These are phyloP conservation scores for Raja brachyura DNA, from an alignment of 2,113 vertebrate genomes.

Conservation along the genomic window DNA sequence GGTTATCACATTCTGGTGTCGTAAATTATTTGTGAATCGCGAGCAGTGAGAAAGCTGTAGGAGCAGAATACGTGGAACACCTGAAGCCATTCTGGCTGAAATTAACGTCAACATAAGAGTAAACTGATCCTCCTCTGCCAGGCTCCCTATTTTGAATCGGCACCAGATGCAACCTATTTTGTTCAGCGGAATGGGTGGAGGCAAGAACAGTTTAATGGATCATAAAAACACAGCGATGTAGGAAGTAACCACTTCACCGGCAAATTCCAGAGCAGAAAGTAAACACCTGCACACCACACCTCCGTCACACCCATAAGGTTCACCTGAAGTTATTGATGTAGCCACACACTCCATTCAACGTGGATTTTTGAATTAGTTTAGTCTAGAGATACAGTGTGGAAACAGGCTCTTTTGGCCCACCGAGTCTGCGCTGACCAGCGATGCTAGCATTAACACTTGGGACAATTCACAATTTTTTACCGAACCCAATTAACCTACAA, in stretches of 20 bases:
- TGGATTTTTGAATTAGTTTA: neutral
- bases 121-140: neutral
- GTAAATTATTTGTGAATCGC: neutral
- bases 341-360: neutral
- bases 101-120: neutral
- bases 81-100: neutral
- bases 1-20: neutral
- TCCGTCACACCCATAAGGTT: neutral
- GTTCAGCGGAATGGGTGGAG: neutral
- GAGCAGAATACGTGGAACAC: neutral
- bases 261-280: neutral
- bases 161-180: neutral
- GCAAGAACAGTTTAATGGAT: neutral
- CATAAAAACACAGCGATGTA: neutral
- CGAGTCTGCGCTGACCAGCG: no score
- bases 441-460: no score
- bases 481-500: no score
- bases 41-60: neutral
- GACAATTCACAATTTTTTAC: no score
- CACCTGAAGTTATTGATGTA: neutral
- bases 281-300: neutral
- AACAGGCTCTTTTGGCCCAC: no score
- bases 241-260: neutral
- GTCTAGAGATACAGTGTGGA: neutral
- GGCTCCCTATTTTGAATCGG: neutral